These are phyloP conservation scores for Drosophila peninsularis DNA, from an alignment of 2,888 invertebrate genomes.

Conservation along the genomic window DNA sequence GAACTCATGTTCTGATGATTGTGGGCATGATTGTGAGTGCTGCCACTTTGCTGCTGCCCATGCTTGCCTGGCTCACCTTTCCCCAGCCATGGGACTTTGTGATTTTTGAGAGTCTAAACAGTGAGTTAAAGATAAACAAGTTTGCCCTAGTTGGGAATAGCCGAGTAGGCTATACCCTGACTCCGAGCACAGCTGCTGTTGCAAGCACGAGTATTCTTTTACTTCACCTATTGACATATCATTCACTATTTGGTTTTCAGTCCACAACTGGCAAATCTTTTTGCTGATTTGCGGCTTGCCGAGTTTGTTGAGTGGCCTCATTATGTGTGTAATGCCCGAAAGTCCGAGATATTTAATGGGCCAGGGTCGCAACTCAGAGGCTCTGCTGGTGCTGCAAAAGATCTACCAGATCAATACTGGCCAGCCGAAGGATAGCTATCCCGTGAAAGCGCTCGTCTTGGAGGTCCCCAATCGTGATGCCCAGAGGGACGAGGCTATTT, in stretches of 20 bases:
- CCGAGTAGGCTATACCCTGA: neutral
- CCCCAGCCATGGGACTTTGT: slow-evolving; percentile 87
- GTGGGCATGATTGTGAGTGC: slow-evolving; percentile 88
- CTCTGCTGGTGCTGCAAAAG: slow-evolving; percentile 81
- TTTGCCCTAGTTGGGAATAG: no score
- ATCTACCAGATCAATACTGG: slow-evolving; percentile 89
- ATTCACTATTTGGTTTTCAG: slow-evolving; percentile 31
- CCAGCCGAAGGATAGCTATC: slow-evolving; percentile 87
- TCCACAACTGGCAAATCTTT: slow-evolving; percentile 85
- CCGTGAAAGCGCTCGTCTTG: slow-evolving; percentile 85
- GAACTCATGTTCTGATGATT: slow-evolving; percentile 88
- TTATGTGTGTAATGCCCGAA: slow-evolving; percentile 86
- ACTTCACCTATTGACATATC: neutral
- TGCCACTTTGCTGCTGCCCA: slow-evolving; percentile 88
- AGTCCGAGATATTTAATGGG: slow-evolving; percentile 83
- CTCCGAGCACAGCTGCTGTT: neutral
- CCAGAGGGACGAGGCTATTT: slow-evolving; percentile 58
- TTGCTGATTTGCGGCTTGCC: slow-evolving; percentile 87
- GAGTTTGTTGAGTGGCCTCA: slow-evolving; percentile 87
- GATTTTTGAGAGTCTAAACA: slow-evolving; percentile 83
- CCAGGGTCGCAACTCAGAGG: slow-evolving; percentile 80
- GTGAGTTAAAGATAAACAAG: slow-evolving; percentile 65
- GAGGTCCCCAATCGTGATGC: slow-evolving; percentile 76
- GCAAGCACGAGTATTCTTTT: neutral
- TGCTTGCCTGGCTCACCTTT: slow-evolving; percentile 90